These are phyloP conservation scores for Perizoma flavofasciatum DNA, from an alignment of 2,888 invertebrate genomes.

Conservation along the genomic window DNA sequence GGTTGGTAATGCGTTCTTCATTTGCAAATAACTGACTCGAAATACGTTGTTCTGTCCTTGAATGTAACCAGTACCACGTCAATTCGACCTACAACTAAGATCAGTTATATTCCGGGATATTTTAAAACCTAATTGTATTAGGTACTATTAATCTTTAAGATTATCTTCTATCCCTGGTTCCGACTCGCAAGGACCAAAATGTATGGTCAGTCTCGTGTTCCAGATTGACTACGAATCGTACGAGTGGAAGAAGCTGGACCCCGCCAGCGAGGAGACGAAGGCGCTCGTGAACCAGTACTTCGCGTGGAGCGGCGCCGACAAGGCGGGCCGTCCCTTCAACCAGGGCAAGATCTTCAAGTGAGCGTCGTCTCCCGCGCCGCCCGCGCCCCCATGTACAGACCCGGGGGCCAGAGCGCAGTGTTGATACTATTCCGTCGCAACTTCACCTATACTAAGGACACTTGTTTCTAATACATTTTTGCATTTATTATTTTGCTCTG, in stretches of 20 bases:
- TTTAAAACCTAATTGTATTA: too few species aligned
- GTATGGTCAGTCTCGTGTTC: neutral
- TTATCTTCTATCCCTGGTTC: too few species aligned
- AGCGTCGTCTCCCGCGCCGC: conserved; percentile 27
- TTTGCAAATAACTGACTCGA: too few species aligned
- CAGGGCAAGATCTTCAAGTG: conserved; percentile 99
- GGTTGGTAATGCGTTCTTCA: too few species aligned
- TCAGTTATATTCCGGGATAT: too few species aligned
- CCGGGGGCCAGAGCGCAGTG: neutral
- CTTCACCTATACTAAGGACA: conserved; percentile 24
- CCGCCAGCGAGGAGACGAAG: conserved; percentile 91
- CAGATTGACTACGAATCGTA: conserved; percentile 97
- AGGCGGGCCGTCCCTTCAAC: conserved; percentile 95
- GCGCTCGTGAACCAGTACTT: conserved; percentile 94
- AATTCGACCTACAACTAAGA: too few species aligned
- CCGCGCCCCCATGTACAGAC: conserved; percentile 16
- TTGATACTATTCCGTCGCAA: conserved; percentile 10
- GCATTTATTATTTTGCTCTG: conserved; percentile 59
- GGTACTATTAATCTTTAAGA: too few species aligned
- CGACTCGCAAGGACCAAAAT: too few species aligned
- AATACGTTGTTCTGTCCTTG: too few species aligned
- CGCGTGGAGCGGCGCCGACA: conserved; percentile 94
- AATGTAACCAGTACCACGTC: too few species aligned
- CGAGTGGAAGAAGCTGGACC: conserved; percentile 96
- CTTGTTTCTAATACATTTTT: conserved; percentile 42